Conservation (phyloP, 2,113 vertebrate species). For the Telmatochromis sp. region DNA sequence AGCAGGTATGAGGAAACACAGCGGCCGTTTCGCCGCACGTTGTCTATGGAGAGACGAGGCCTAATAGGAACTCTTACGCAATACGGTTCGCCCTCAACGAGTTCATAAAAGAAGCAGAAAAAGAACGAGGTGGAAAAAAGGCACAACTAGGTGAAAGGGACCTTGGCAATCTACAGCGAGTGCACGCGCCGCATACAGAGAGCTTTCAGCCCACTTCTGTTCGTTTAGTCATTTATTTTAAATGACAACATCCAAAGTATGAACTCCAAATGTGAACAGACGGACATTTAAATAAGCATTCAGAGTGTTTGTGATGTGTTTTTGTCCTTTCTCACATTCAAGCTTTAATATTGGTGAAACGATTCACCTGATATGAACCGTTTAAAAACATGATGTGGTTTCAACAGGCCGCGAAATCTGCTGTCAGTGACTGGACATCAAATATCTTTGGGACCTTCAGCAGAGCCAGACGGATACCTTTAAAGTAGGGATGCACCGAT, state of each 20-base stretch:
- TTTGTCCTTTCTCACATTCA: background rate
- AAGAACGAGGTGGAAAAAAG: background rate
- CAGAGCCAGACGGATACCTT: no score
- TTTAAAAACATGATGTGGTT: no score
- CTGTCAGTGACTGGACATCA: no score
- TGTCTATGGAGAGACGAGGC: background rate
- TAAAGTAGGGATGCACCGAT: no score
- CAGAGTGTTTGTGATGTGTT: rapidly evolving
- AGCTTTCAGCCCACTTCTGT: background rate
- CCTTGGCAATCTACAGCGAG: background rate
- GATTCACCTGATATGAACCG: background rate
- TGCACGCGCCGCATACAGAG: background rate
- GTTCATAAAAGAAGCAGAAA: background rate
- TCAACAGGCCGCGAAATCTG: no score
- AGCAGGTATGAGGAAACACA: constrained; percentile 55
- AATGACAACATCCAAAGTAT: background rate
- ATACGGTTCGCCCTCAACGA: background rate
- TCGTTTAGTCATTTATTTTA: background rate
- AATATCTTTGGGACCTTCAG: no score
- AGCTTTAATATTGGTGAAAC: background rate
- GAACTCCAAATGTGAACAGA: background rate
- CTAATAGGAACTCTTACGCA: constrained; percentile 25
- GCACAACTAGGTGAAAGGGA: background rate
- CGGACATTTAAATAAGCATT: background rate
- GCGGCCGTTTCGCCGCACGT: background rate